Conservation (phyloP, 2,888 invertebrate species). For the Oxycera nigricornis region DNA sequence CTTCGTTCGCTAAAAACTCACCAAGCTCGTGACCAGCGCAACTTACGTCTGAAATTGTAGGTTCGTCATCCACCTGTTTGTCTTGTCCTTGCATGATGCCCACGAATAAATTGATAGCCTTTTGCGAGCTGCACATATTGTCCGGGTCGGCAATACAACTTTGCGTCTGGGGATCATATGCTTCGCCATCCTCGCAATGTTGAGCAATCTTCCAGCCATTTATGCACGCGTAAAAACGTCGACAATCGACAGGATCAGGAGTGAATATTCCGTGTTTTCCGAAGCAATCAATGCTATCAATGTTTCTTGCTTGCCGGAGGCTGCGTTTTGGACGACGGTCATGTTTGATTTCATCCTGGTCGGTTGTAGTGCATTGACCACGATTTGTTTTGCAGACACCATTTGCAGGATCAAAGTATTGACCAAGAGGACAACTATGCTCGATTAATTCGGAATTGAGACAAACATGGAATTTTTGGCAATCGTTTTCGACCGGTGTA, state of each 20-base stretch:
- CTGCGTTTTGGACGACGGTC: too few species aligned
- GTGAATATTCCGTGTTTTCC: conserved; percentile 39
- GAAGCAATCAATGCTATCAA: background rate
- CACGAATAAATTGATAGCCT: background rate
- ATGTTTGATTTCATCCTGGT: background rate
- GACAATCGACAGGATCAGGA: conserved; percentile 53
- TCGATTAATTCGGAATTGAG: conserved; percentile 1
- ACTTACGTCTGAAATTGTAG: background rate
- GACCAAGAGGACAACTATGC: conserved; percentile 27
- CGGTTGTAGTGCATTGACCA: background rate
- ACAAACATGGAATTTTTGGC: conserved; percentile 42
- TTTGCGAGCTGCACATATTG: background rate
- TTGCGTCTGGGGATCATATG: conserved; percentile 51
- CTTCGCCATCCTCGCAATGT: conserved; percentile 58
- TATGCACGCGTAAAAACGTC: conserved; percentile 55
- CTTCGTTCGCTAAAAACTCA: conserved; percentile 27
- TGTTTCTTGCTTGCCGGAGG: background rate
- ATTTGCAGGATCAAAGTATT: conserved; percentile 33
- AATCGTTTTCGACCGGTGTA: conserved; percentile 33
- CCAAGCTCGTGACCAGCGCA: conserved; percentile 23
- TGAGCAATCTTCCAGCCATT: conserved; percentile 51
- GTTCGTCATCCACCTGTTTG: background rate
- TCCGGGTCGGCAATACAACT: background rate
- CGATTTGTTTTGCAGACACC: background rate
- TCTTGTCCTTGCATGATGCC: background rate